Percentiles rank a stretch among this genome's conserved stretches.
Conservation (phyloP, 92 coral and sea anemone species). For the Phenganax marumi region DNA sequence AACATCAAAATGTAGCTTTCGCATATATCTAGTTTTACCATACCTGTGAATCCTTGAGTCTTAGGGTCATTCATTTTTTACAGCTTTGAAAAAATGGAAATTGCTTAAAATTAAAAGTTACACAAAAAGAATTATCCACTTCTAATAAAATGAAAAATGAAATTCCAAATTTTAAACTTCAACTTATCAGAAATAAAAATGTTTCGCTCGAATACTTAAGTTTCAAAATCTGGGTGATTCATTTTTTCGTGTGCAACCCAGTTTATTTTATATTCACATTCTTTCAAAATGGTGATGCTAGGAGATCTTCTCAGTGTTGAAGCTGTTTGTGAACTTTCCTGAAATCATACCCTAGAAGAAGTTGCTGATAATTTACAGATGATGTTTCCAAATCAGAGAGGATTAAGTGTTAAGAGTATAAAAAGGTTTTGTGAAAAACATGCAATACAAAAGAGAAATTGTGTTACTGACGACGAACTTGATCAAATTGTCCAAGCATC, state of each 20-base stretch:
- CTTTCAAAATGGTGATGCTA: neutral
- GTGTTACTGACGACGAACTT: conserved; percentile 13
- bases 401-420: conserved; percentile 24
- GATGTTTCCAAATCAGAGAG: conserved; percentile 1
- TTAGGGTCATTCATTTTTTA: too few relatives aligned
- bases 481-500: conserved; percentile 6
- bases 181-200: too few relatives aligned
- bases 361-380: conserved; percentile 2
- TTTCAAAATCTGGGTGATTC: neutral
- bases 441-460: neutral
- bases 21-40: too few relatives aligned
- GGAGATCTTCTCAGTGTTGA: neutral
- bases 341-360: neutral
- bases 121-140: neutral
- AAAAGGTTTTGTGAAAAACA: conserved; percentile 9
- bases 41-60: neutral
- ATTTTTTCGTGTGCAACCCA: conserved; percentile 4
- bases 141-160: neutral
- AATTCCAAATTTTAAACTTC: too few relatives aligned
- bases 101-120: neutral
- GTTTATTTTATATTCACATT: too few relatives aligned
- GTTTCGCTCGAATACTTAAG: neutral
- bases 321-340: conserved; percentile 8
- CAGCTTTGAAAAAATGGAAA: too few relatives aligned
- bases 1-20: too few relatives aligned